These are phyloP conservation scores for Pipra filicauda DNA, from an alignment of 2,113 vertebrate species.

Conservation along the genomic window DNA sequence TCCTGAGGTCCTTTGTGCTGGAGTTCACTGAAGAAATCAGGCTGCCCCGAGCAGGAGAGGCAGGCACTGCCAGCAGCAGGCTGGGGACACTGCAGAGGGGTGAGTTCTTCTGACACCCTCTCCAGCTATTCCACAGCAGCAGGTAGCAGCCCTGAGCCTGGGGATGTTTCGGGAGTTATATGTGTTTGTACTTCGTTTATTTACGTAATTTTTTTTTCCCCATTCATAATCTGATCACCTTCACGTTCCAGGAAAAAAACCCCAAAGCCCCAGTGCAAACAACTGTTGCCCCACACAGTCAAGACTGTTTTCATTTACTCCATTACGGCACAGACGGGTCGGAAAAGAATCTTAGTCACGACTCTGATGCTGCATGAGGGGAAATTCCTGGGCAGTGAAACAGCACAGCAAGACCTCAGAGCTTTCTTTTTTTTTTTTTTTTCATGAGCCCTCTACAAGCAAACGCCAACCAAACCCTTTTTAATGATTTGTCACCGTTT, in stretches of 20 bases:
- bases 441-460: neutral
- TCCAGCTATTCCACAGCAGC: neutral
- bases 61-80: neutral
- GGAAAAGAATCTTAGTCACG: constrained; percentile 31
- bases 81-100: neutral
- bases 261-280: neutral
- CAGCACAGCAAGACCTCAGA: neutral
- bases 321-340: neutral
- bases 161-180: neutral
- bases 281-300: neutral
- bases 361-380: neutral
- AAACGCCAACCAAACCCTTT: neutral
- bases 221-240: neutral
- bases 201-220: neutral
- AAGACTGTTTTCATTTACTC: constrained; percentile 17
- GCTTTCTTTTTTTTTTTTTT: neutral
- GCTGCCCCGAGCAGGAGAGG: neutral
- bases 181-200: neutral
- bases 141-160: neutral
- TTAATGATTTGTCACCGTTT: neutral
- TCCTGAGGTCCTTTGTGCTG: neutral
- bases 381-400: constrained; percentile 36
- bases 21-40: neutral
- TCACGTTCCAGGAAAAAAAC: neutral
- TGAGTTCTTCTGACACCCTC: neutral